Evolutionary conservation across 2,113 vertebrate species (phyloP), one percentile per base, ranked within the genome.

Genomic region (Alosa alosa): DNA sequence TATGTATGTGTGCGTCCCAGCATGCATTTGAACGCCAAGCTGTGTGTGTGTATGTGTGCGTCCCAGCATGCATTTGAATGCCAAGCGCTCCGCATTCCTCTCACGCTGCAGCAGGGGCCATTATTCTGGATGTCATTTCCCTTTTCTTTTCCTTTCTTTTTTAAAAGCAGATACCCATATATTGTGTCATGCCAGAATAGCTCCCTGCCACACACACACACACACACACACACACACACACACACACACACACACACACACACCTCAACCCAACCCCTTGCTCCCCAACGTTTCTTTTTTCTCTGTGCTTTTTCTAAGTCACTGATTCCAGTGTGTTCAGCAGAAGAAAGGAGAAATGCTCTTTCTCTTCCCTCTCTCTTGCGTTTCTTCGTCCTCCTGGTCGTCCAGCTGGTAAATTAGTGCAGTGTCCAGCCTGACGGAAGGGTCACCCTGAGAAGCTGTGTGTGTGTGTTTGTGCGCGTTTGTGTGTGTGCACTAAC

Each of bases 391-490:
- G 10, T 36, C n/a, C 25, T 36, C 6, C 64, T 72, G 22, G 10
- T 72, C 25, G 60, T 68, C 60, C 60, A 68, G 60, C 22, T 68
- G 60, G 60, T 68, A 68, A 68, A 68, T 68, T 68, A 68, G 60
- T 68, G 22, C 60, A 31, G 5, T 68, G 60, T 68, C 60, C n/a
- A 68, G n/a, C 60, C 60, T 68, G 60, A 68, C 60, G 1, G 60
- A 68, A 68, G 60, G 22, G 60, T 68, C 60, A 68, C 60, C 60
- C 60, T 68, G 60, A 68, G 60, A 68, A 68, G 60, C n/a, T 25
- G 22, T 68, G 22, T 68, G 60, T 31, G 25, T 68, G 25, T 68
- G 60, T n/a, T 9, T 68, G 60, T 68, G 25, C 10, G 60, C 17
- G 15, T 55, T 15, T 55, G 52, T 49, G 47, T 49, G 47, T 49